Base-by-base conservation (phyloP, 2,888 invertebrate species). In the Frankliniella fusca region DNA sequence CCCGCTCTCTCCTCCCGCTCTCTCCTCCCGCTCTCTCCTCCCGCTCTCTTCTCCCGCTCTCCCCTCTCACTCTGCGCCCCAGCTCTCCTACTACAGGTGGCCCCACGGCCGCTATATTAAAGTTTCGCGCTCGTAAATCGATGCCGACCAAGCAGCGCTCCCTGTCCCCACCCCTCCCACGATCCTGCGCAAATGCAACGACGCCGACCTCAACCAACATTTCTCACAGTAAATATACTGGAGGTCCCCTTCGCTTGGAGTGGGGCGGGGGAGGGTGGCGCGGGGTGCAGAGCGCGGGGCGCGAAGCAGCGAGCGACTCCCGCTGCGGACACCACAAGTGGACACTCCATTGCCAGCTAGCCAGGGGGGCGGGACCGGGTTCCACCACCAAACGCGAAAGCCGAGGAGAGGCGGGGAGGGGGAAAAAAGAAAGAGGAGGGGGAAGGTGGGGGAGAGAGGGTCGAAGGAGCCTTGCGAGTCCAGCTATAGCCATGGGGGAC, bases 91-190 rank as follows among this genome's bases (percentile, higher is more conserved):
- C 38, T 38, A 38, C 54, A 54, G 54, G 54, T 54, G 54, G 54
- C 54, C 15, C 54, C 54, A 12, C 11, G 3, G 54, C 54, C 27
- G 27, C 23, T 76, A 76, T 76, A 76, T 76, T 76, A 76, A 76
- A 76, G 70, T 76, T 76, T 27, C 23, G 27, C 38, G 38, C 70
- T 27, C 70, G 70, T 76, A 76, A 76, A 76, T 76, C 70, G 70
- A 27, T 76, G 70, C 23, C 70, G 70, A 11, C 70, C 18, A 61
- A 5, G 61, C 61, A 61, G n/a, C 61, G 61, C 61, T 18, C 15
- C 15, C 38, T 38, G n/a, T n/a, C n/a, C n/a, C n/a, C n/a, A n/a
- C n/a, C 54, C 54, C 54, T 12, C 54, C 54, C 15, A 2, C 54
- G n/a, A n/a, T n/a, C n/a, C n/a, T n/a, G n/a, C 20, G 61, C 61